phyloP scores from a whole-genome alignment of 2,888 invertebrate genomes.

The Eupeodes latifasciatus region DNA sequence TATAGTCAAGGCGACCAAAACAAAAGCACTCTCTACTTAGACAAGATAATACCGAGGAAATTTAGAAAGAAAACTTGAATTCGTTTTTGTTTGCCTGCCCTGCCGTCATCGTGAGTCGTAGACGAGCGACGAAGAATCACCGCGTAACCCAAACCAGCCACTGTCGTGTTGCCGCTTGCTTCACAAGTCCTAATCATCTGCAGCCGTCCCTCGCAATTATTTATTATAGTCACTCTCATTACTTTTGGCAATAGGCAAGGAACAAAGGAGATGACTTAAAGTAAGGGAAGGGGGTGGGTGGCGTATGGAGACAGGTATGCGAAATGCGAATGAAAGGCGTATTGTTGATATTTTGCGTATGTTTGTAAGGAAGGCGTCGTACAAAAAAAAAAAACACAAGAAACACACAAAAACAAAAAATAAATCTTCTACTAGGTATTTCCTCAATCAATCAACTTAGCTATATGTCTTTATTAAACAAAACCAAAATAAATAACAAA shows the following conservation, averaged over 20 bases:
- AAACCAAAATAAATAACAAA: conserved; percentile 35
- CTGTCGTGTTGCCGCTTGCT: not conserved
- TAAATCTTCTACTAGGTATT: conserved; percentile 26
- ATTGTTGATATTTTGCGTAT: conserved; percentile 72
- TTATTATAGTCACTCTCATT: conserved; percentile 42
- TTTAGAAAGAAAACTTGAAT: conserved; percentile 61
- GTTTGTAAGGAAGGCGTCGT: not conserved
- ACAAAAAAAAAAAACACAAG: conserved; percentile 32
- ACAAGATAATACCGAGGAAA: conserved; percentile 55
- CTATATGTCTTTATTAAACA: conserved; percentile 5
- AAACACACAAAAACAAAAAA: conserved; percentile 15
- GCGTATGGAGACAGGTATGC: not conserved
- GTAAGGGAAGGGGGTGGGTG: not conserved
- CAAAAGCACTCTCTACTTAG: not conserved
- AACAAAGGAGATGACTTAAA: conserved; percentile 64
- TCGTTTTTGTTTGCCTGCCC: conserved; percentile 20
- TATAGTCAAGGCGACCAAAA: conserved; percentile 46
- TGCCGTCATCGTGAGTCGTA: not conserved
- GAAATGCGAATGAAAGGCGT: conserved; percentile 64
- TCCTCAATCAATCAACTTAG: conserved; percentile 24
- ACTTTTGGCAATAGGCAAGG: conserved; percentile 57
- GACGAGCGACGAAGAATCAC: not conserved
- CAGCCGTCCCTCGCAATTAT: conserved; percentile 27
- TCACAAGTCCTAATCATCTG: not conserved
- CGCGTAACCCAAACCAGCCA: too few relatives aligned